A percentile compares a stretch with the other conserved stretches of the same genome.
phyloP scores from a whole-genome alignment of 1,140 invertebrate species.

The Ylistrum balloti region DNA sequence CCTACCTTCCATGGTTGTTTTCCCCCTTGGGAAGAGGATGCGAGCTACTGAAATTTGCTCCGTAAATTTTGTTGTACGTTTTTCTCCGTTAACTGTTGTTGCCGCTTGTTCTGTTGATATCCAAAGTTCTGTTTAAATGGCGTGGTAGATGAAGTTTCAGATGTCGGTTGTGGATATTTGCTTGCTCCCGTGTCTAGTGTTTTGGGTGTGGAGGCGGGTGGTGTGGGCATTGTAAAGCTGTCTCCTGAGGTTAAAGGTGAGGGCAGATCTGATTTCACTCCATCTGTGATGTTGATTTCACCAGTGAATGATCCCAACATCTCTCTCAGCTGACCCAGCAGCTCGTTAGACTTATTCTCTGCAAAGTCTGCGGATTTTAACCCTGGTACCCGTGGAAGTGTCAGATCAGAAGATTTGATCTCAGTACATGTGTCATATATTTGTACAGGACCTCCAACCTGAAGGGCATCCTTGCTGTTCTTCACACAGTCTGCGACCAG shows the following conservation, averaged over 20 bases:
- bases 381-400: background rate
- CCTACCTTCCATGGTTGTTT: background rate
- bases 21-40: background rate
- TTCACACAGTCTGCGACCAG: background rate
- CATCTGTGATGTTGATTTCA: background rate
- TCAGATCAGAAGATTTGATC: background rate
- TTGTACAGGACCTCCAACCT: background rate
- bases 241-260: background rate
- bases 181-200: background rate
- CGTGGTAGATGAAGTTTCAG: background rate
- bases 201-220: background rate
- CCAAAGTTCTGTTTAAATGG: background rate
- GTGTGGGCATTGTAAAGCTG: conserved; percentile 13
- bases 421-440: background rate
- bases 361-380: background rate
- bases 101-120: background rate
- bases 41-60: background rate
- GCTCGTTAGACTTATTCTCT: background rate
- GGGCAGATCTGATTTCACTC: background rate
- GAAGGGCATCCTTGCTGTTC: background rate
- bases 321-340: background rate
- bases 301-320: background rate
- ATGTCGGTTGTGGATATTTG: background rate
- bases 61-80: background rate
- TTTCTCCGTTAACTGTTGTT: background rate